A percentile compares a stretch with the other conserved stretches of the same genome.
Conservation (phyloP, 1,140 invertebrate genomes). For the Musca vetustissima region DNA sequence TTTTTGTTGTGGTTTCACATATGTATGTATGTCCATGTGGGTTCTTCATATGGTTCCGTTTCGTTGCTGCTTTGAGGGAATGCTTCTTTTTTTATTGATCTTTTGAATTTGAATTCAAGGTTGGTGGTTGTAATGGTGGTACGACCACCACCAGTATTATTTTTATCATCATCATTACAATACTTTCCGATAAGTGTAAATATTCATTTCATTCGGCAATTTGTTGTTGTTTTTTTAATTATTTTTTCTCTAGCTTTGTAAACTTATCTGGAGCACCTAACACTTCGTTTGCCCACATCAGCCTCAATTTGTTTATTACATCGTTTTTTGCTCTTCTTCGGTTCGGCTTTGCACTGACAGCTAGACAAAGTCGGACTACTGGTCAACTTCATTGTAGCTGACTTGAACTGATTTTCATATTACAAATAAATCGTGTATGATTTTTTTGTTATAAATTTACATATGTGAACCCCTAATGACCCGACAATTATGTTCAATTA, state of each 20-base stretch:
- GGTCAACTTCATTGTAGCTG: too few relatives aligned
- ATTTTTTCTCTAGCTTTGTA: neutral
- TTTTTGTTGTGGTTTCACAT: neutral
- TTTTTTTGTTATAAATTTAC: too few relatives aligned
- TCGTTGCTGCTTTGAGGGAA: neutral
- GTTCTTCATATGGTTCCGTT: neutral
- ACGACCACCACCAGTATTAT: neutral
- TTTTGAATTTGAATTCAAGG: constrained; percentile 8
- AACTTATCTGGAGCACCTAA: neutral
- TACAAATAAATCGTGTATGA: too few relatives aligned
- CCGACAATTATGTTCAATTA: too few relatives aligned
- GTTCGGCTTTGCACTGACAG: too few relatives aligned
- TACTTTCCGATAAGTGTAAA: neutral
- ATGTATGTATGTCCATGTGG: neutral
- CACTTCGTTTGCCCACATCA: too few relatives aligned
- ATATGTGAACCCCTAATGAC: too few relatives aligned
- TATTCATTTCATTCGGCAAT: neutral
- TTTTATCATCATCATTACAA: too few relatives aligned
- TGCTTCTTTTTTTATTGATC: constrained; percentile 3
- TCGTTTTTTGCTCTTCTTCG: too few relatives aligned
- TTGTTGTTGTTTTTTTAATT: constrained; percentile 7
- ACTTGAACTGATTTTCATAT: too few relatives aligned
- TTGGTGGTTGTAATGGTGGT: neutral
- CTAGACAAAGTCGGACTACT: too few relatives aligned
- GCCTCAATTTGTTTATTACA: too few relatives aligned